Evolutionary conservation across 2,888 invertebrate genomes (phyloP).

Genomic region (Lucinisca nassula): DNA sequence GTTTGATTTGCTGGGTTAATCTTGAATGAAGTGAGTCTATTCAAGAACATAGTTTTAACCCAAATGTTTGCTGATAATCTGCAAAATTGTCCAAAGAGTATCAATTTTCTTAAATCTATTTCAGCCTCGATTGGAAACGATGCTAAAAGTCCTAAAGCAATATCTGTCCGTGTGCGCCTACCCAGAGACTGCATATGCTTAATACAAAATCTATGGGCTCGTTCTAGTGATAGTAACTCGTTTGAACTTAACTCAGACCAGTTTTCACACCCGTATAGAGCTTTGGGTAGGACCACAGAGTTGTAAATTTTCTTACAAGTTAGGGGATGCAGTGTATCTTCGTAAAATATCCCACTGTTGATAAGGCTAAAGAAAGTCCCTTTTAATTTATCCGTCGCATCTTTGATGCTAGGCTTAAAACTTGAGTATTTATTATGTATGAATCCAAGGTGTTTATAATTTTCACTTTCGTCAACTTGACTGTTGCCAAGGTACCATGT

Average conservation of each 20-base stretch:
- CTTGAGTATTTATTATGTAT: neutral
- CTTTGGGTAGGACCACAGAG: conserved; percentile 9
- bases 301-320: conserved; percentile 1
- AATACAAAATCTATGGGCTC: neutral
- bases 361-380: neutral
- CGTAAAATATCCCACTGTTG: neutral
- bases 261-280: conserved; percentile 22
- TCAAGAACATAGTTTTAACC: neutral
- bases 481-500: neutral
- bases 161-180: neutral
- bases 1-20: neutral
- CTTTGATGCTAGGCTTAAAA: neutral
- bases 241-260: neutral
- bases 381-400: neutral
- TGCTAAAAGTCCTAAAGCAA: neutral
- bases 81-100: neutral
- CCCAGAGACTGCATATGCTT: neutral
- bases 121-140: neutral
- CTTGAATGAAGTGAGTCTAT: neutral
- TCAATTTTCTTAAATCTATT: neutral
- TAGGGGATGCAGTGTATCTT: neutral
- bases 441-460: neutral
- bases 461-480: neutral
- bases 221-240: neutral
- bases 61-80: neutral